phyloP scores from a whole-genome alignment of 1,140 invertebrate species.

The Asobara japonica region DNA sequence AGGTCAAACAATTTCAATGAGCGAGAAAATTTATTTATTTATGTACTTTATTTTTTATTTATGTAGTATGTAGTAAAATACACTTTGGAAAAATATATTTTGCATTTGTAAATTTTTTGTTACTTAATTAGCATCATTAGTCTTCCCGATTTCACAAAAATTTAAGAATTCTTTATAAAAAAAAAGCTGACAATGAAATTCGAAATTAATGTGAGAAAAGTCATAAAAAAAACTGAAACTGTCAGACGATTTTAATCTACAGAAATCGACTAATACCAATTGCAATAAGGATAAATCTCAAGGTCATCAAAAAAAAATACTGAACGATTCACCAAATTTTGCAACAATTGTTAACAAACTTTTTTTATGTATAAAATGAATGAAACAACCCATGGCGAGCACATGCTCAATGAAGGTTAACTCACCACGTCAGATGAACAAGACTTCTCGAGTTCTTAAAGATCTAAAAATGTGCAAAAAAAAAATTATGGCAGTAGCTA shows the following conservation, averaged over 20 bases:
- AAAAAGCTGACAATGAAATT: no score
- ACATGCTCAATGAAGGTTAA: slow-evolving; percentile 51
- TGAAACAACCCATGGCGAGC: slow-evolving; percentile 27
- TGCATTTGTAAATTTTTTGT: no score
- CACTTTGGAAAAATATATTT: no score
- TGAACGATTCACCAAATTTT: background rate
- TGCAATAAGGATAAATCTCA: background rate
- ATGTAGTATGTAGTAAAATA: no score
- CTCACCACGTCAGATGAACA: slow-evolving; percentile 2
- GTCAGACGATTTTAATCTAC: background rate
- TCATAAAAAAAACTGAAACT: no score
- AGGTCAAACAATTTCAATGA: no score
- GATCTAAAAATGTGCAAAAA: background rate
- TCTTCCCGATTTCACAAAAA: no score
- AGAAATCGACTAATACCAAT: background rate
- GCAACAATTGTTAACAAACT: background rate
- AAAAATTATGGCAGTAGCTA: slow-evolving; percentile 8
- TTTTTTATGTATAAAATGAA: background rate
- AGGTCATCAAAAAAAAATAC: background rate
- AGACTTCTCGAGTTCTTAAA: background rate
- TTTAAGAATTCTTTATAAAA: no score
- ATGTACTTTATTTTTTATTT: no score
- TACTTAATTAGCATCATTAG: no score
- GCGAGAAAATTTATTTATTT: no score
- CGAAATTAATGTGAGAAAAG: no score